phyloP scores from a whole-genome alignment of 2,888 invertebrate species.

The Amphipyra tragopoginis region DNA sequence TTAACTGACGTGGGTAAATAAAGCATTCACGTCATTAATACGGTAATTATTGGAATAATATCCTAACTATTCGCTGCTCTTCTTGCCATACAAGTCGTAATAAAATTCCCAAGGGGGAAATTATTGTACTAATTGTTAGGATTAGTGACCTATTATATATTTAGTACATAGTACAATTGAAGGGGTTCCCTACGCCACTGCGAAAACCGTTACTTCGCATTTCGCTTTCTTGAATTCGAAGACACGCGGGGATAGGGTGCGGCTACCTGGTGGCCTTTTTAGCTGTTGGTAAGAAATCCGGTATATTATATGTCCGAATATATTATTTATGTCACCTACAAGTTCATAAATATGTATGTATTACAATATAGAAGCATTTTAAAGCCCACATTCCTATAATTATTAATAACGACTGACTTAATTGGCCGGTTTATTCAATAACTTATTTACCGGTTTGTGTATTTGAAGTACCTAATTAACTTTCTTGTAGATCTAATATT shows the following conservation, averaged over 20 bases:
- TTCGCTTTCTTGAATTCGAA: too few relatives aligned
- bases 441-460: slow-evolving; percentile 14
- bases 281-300: background rate
- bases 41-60: too few relatives aligned
- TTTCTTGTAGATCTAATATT: background rate
- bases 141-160: too few relatives aligned
- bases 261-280: background rate
- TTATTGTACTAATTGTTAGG: too few relatives aligned
- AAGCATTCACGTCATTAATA: too few relatives aligned
- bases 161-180: too few relatives aligned
- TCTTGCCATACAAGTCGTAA: too few relatives aligned
- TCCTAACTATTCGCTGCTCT: too few relatives aligned
- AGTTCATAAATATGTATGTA: slow-evolving; percentile 6
- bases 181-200: too few relatives aligned
- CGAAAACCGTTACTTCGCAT: too few relatives aligned
- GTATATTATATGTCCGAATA: slow-evolving; percentile 6
- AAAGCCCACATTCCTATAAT: background rate
- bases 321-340: slow-evolving; percentile 8
- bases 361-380: background rate
- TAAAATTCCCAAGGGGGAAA: too few relatives aligned
- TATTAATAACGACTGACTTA: slow-evolving; percentile 6
- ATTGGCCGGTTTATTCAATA: slow-evolving; percentile 1
- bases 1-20: too few relatives aligned
- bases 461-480: slow-evolving; percentile 10
- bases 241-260: background rate